Evolutionary conservation across 2,888 invertebrate genomes (phyloP).

Genomic region (Athrips mouffetella): DNA sequence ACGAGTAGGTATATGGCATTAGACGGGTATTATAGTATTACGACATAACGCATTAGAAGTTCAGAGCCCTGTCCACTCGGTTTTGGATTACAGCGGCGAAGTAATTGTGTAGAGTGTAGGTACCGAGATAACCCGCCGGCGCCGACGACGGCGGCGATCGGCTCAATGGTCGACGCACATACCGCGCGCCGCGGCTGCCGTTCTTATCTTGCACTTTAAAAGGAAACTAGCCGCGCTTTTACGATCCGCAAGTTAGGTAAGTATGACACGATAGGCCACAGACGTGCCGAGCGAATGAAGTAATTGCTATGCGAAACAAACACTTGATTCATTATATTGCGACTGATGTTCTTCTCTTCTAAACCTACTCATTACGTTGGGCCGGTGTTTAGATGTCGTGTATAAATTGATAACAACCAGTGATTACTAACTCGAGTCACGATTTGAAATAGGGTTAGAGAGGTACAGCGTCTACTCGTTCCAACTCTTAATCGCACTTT

Average conservation of each 20-base stretch:
- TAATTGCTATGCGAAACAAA: constrained; percentile 36
- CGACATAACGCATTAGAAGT: constrained; percentile 8
- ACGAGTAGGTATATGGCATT: not conserved
- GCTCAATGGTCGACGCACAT: constrained; percentile 7
- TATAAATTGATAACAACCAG: constrained; percentile 20
- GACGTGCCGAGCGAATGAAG: constrained; percentile 36
- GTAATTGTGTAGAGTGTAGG: constrained; percentile 29
- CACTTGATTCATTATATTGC: constrained; percentile 39
- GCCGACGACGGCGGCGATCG: constrained; percentile 9
- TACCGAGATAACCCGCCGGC: constrained; percentile 25
- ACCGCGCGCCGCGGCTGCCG: constrained; percentile 31
- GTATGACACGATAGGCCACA: constrained; percentile 37
- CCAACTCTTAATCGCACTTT: constrained; percentile 17
- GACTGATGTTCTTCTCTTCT: not conserved
- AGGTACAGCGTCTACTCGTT: not conserved
- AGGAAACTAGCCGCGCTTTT: constrained; percentile 69
- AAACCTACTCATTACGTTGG: not conserved
- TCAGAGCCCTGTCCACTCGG: constrained; percentile 12
- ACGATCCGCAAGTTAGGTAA: constrained; percentile 53
- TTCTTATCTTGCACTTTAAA: constrained; percentile 66
- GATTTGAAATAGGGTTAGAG: constrained; percentile 26
- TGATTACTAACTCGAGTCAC: constrained; percentile 45
- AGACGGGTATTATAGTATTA: constrained; percentile 6
- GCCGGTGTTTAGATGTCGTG: not conserved
- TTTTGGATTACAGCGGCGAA: constrained; percentile 32